These are phyloP conservation scores for Drosophila punjabiensis DNA, from an alignment of 1,140 invertebrate species.

Conservation along the genomic window DNA sequence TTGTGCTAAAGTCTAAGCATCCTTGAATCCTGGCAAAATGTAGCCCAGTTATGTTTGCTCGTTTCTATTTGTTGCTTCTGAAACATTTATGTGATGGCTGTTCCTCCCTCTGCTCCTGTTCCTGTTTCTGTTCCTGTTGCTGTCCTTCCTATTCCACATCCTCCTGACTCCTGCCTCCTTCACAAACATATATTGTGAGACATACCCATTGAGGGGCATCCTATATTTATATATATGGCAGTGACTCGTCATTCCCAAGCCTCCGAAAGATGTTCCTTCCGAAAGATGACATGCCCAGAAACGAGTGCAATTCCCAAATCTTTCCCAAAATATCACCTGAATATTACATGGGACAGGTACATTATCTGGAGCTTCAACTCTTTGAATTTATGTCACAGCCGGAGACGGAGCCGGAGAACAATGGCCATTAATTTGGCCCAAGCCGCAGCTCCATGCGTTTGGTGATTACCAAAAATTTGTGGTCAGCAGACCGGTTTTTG, in stretches of 20 bases:
- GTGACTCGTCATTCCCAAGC: neutral
- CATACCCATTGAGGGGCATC: neutral
- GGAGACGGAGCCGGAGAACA: slow-evolving; percentile 11
- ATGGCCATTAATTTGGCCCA: slow-evolving; percentile 16
- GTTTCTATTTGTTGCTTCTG: neutral
- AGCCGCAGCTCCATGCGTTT: neutral
- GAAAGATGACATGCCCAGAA: slow-evolving; percentile 12
- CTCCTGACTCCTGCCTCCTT: neutral
- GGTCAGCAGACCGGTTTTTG: slow-evolving; percentile 16
- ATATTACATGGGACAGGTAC: slow-evolving; percentile 15
- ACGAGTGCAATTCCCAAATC: slow-evolving; percentile 1
- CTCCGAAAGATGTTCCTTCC: neutral
- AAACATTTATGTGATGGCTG: slow-evolving; percentile 11
- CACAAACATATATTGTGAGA: neutral
- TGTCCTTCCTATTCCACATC: neutral
- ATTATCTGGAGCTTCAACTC: neutral
- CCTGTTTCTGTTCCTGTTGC: neutral
- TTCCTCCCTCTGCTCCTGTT: too few relatives aligned
- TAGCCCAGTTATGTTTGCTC: slow-evolving; percentile 1
- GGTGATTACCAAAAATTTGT: neutral
- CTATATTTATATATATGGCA: too few relatives aligned
- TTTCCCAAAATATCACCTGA: neutral
- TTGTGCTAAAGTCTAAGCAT: too few relatives aligned
- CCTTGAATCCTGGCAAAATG: neutral
- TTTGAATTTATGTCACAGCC: slow-evolving; percentile 25